phyloP scores from a whole-genome alignment of 2,797 vertebrate genomes.

The Lagorchestes hirsutus region DNA sequence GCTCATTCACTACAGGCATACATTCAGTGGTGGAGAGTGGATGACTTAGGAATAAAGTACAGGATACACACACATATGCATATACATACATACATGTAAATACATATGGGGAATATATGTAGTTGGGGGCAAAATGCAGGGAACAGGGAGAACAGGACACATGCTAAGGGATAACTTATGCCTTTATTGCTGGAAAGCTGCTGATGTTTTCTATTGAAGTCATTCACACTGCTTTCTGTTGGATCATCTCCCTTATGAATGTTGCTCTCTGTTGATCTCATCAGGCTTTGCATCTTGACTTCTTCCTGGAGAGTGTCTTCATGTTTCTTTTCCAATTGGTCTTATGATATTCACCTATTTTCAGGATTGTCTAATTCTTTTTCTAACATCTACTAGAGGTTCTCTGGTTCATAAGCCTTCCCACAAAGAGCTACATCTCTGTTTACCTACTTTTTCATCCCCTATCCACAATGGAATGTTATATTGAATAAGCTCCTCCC shows the following conservation, averaged over 20 bases:
- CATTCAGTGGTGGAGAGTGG: neutral
- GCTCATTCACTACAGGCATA: neutral
- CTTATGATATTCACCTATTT: neutral
- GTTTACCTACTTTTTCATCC: no score
- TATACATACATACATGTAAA: no score
- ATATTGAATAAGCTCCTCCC: neutral
- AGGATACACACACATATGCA: neutral
- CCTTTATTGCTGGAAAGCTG: neutral
- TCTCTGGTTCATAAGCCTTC: neutral
- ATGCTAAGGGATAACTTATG: neutral
- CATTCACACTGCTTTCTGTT: neutral
- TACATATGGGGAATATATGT: neutral
- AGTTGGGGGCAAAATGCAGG: neutral
- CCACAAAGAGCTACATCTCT: neutral
- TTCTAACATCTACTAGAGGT: neutral
- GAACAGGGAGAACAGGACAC: neutral
- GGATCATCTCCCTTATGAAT: neutral
- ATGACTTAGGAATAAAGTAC: neutral
- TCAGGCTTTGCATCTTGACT: neutral
- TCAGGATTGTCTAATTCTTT: neutral
- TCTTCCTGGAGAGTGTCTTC: neutral
- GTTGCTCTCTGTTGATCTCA: neutral
- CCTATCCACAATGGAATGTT: neutral
- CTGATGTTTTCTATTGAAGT: neutral
- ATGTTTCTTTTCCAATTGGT: neutral